Evolutionary conservation across 1,140 invertebrate species (phyloP).

Genomic region (Aleiodes sp.): DNA sequence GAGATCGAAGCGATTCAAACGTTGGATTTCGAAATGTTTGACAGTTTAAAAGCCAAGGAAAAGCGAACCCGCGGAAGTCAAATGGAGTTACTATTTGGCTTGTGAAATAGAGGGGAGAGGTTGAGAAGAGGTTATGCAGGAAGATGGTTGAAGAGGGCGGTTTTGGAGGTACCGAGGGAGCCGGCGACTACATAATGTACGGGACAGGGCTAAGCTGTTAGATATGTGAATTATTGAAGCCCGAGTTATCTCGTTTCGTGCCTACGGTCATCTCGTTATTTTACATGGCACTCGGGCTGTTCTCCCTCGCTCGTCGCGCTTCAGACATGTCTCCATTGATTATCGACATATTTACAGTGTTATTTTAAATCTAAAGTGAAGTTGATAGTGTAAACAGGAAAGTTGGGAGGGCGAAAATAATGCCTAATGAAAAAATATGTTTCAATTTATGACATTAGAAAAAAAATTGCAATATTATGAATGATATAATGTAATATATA

Average conservation of each 20-base stretch:
- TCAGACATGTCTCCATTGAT: slow-evolving; percentile 5
- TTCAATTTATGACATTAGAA: too few relatives aligned
- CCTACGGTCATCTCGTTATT: slow-evolving; percentile 45
- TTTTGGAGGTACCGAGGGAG: slow-evolving; percentile 44
- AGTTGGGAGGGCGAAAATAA: too few relatives aligned
- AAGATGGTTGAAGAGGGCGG: slow-evolving; percentile 30
- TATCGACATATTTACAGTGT: neutral
- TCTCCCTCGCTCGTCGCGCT: slow-evolving; percentile 16
- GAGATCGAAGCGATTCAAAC: slow-evolving; percentile 59
- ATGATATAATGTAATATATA: too few relatives aligned
- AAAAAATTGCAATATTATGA: too few relatives aligned
- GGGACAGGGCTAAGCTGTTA: slow-evolving; percentile 67
- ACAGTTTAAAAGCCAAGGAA: slow-evolving; percentile 66
- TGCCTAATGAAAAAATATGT: too few relatives aligned
- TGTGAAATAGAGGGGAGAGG: slow-evolving; percentile 19
- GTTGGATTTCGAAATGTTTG: slow-evolving; percentile 62
- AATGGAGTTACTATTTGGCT: slow-evolving; percentile 7
- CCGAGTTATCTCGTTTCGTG: slow-evolving; percentile 62
- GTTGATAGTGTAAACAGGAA: neutral
- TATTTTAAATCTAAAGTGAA: neutral
- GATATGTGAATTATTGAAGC: slow-evolving; percentile 63
- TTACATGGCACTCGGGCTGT: slow-evolving; percentile 20
- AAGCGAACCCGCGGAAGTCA: slow-evolving; percentile 25
- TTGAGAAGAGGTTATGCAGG: slow-evolving; percentile 24
- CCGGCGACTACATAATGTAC: slow-evolving; percentile 64